Evolutionary conservation across 2,113 vertebrate species (phyloP), one percentile per base, ranked within the genome.

Genomic region (Ictalurus furcatus): DNA sequence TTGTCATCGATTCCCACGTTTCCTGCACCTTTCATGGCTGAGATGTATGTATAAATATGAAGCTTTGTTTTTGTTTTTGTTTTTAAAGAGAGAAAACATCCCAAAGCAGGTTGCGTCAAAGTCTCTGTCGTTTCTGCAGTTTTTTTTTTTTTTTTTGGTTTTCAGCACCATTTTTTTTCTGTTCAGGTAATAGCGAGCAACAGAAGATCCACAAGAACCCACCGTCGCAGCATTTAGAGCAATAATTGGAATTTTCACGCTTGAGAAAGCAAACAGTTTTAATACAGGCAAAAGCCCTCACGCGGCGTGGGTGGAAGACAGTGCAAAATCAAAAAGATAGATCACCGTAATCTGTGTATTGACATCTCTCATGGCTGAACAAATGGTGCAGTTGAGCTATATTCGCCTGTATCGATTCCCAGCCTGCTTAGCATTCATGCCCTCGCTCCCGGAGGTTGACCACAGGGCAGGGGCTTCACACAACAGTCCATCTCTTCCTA

Each of bases 321-420:
- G 96, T 96, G 95, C 95, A 96, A 97, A 97, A 97, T 98, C 96
- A 97, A 97, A 97, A 97, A 98, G 97, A 99, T 97, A 94, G 96
- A 98, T 97, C 97, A 97, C 97, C 96, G 96, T 98, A 97, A 97
- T 97, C 97, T 97, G 96, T 96, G 96, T 98, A 99, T 98, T 97
- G 97, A 97, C 97, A 97, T 97, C 96, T 97, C 97, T 97, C 97
- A 97, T 96, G 96, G 97, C 96, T 97, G 97, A 97, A 98, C 97
- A 98, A 98, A 98, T 98, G 97, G 96, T 95, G 95, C 97, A 97
- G 97, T 99, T 98, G 97, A 97, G 97, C 96, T 97, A 97, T 97
- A 97, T 98, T 98, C 97, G 97, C 97, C 96, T 96, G 95, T 97
- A 98, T 99, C 94, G 97, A 98, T 98, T 95, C 92, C 88, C 76